phyloP scores from a whole-genome alignment of 2,113 vertebrate genomes.

The Myodes glareolus region DNA sequence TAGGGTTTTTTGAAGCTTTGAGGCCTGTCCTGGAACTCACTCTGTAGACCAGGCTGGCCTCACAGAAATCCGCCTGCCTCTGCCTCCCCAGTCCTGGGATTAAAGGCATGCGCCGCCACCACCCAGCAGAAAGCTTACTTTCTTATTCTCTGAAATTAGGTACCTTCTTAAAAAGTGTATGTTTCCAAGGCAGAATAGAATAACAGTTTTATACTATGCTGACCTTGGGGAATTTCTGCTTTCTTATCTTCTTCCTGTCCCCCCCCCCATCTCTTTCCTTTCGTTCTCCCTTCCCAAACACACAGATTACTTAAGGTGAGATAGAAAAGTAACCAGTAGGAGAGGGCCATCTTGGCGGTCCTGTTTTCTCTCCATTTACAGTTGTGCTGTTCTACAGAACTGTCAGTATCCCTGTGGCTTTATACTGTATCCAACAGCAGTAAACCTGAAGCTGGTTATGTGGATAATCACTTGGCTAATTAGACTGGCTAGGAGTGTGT shows the following conservation, averaged over 20 bases:
- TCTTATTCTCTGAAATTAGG: not conserved
- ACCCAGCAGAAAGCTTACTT: not conserved
- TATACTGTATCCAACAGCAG: slow-evolving; percentile 71
- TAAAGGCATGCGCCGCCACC: no score
- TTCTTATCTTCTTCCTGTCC: not conserved
- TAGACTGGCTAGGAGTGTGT: slow-evolving; percentile 72
- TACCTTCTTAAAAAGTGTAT: not conserved
- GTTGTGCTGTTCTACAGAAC: not conserved
- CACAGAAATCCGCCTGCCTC: no score
- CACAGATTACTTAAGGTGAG: not conserved
- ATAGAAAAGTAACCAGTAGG: not conserved
- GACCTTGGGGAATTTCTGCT: not conserved
- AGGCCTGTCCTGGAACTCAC: no score
- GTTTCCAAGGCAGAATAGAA: not conserved
- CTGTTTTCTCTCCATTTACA: slow-evolving; percentile 6
- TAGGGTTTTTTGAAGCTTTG: no score
- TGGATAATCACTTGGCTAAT: slow-evolving; percentile 67
- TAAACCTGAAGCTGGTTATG: slow-evolving; percentile 70
- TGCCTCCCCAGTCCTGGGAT: no score
- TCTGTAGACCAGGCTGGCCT: no score
- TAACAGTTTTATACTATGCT: not conserved
- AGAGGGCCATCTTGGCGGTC: slow-evolving; percentile 1
- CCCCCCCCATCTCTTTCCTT: not conserved
- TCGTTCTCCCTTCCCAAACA: not conserved
- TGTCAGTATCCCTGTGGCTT: slow-evolving; percentile 49